Evolutionary conservation across 2,113 vertebrate genomes (phyloP).

Genomic region (Dromaius novaehollandiae): DNA sequence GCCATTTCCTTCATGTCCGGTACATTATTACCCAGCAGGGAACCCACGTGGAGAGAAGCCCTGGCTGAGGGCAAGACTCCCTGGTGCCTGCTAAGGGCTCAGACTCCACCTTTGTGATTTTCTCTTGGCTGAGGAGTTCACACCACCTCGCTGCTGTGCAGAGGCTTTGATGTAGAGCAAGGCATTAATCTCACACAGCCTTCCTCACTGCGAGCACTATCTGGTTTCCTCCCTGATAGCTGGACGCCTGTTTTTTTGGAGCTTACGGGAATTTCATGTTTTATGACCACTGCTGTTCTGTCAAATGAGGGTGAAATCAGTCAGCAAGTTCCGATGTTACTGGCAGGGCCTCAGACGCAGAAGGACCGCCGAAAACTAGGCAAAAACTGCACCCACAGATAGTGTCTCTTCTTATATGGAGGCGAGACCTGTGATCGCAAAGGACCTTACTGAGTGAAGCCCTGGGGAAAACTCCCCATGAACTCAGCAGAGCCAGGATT

Average conservation of each 20-base stretch:
- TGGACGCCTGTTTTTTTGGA: not conserved
- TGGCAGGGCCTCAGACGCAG: not conserved
- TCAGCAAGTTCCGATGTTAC: not conserved
- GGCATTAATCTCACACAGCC: not conserved
- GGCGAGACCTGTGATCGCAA: not conserved
- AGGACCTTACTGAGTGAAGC: not conserved
- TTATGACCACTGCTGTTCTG: not conserved
- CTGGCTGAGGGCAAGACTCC: not conserved
- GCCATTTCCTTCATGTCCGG: not conserved
- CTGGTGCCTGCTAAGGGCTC: not conserved
- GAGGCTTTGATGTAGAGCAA: not conserved
- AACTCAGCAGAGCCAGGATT: not conserved
- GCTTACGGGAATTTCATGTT: not conserved
- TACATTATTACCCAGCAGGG: not conserved
- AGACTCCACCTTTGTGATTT: not conserved
- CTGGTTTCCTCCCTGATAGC: not conserved
- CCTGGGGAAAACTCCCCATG: not conserved
- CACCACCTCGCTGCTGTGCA: not conserved
- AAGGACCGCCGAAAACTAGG: not conserved
- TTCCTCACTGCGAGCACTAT: not conserved
- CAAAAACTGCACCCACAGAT: not conserved
- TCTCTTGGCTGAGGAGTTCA: not conserved
- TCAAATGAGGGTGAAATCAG: not conserved
- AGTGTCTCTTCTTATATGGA: not conserved
- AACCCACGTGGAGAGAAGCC: not conserved